Percentiles rank a stretch among this genome's conserved stretches.
Evolutionary conservation across 2,888 invertebrate species (phyloP).

Genomic region (Tuta absoluta): DNA sequence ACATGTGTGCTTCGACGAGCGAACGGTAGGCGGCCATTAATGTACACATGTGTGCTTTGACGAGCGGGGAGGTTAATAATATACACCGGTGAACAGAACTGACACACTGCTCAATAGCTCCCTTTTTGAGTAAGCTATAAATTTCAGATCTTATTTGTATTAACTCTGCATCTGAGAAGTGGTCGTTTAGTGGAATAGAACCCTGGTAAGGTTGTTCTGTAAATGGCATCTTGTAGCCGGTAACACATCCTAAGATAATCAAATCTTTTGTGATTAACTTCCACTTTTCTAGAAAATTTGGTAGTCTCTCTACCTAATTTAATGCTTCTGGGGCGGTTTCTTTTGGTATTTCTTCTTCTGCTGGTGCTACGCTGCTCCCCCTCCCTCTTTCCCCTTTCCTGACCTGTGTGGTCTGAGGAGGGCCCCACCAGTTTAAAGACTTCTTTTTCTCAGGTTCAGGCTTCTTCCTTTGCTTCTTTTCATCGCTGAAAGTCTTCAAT

Average conservation of each 20-base stretch:
- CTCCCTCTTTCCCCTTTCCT: constrained; percentile 4
- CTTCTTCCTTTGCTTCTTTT: neutral
- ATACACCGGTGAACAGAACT: constrained; percentile 28
- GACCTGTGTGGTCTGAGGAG: constrained; percentile 18
- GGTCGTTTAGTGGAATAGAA: constrained; percentile 9
- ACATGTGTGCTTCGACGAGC: no score
- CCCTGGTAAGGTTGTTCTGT: constrained; percentile 18
- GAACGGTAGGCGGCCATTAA: no score
- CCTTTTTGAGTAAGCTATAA: constrained; percentile 19
- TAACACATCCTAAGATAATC: constrained; percentile 26
- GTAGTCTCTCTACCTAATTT: constrained; percentile 29
- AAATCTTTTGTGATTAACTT: constrained; percentile 26
- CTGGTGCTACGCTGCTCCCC: constrained; percentile 8
- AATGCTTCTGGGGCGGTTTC: constrained; percentile 22
- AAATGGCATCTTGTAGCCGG: constrained; percentile 32
- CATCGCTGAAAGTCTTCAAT: constrained; percentile 4
- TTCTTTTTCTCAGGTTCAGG: constrained; percentile 1
- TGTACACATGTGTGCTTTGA: no score
- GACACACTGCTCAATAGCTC: constrained; percentile 28
- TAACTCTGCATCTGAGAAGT: constrained; percentile 18
- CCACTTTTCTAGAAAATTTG: constrained; percentile 28
- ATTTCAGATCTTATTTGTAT: constrained; percentile 24
- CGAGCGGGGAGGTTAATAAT: no score
- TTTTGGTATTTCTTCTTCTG: neutral
- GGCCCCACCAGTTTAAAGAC: constrained; percentile 31